Base-by-base conservation (phyloP, 2,113 vertebrate genomes). In the Verasper variegatus region DNA sequence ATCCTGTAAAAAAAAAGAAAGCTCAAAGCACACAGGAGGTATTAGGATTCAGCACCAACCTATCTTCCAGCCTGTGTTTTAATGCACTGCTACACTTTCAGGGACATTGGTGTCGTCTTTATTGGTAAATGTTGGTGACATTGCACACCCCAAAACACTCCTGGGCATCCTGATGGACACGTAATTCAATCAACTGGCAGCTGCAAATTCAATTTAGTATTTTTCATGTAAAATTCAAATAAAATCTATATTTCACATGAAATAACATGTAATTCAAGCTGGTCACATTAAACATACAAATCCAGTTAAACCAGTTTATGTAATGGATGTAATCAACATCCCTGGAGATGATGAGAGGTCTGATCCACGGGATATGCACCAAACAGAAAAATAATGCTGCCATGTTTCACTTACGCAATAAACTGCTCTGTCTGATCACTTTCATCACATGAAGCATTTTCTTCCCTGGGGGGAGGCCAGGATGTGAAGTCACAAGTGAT, bases 31-130 rank as follows among this genome's bases (percentile, higher is more conserved):
- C 67, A 89, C 81, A 74, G 70, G 74, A 80, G 72, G 59, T 74
- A 78, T 90, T 79, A 87, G 81, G 81, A 92, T 92, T 90, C 83
- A 88, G 76, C 66, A 70, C 66, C 81, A 72, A 72, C 69, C 76
- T 70, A 21, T 65, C 77, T 68, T 45, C 77, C 68, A 62, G 71
- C 65, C 24, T 69, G 66, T 77, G 75, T 80, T 86, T 86, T 83
- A 77, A 73, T 86, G 64, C 78, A 73, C 59, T 54, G 77, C 75
- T 74, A 73, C 74, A 24, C 54, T 76, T 74, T 88, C 74, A 79
- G 68, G 70, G 73, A 87, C 69, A 51, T 9, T 11, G 51, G 58
- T 68, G 68, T 83, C 74, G 62, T 52, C 40, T 47, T 62, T 70
- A 73, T 42, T 70, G 68, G 74, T 26, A 69, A 74, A 83, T 69